Conservation (phyloP, 92 coral and sea anemone genomes). For the Phenganax stokvisi region DNA sequence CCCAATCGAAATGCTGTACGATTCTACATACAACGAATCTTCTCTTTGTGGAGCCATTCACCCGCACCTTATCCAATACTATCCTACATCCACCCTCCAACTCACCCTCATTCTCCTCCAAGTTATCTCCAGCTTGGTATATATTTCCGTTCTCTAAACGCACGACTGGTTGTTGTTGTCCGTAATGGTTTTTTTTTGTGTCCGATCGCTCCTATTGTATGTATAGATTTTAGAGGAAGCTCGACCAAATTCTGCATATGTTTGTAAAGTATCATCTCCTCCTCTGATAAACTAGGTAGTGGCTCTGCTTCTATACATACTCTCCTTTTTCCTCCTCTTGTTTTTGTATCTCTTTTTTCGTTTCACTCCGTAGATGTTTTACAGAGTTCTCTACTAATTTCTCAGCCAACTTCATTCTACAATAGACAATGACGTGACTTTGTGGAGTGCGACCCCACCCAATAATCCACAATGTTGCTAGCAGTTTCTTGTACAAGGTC, state of each 20-base stretch:
- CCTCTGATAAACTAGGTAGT: conserved; percentile 3
- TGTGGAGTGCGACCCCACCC: conserved; percentile 47
- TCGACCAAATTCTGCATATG: conserved; percentile 33
- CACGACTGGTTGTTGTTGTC: conserved; percentile 22
- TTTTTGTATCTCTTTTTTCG: background rate
- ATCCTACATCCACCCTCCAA: conserved; percentile 16
- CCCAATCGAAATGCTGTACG: background rate
- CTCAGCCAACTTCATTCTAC: conserved; percentile 1
- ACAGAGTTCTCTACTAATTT: conserved; percentile 25
- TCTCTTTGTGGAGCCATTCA: background rate
- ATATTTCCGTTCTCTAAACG: conserved; percentile 15
- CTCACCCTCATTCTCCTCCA: conserved; percentile 29
- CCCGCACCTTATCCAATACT: background rate
- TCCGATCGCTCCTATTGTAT: conserved; percentile 30
- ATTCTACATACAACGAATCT: background rate
- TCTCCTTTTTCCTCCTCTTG: conserved; percentile 1
- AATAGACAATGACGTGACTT: conserved; percentile 43
- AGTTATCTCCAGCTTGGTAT: conserved; percentile 35
- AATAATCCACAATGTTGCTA: conserved; percentile 29
- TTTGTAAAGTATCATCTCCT: conserved; percentile 27
- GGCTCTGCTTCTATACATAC: background rate
- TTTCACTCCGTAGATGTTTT: conserved; percentile 8
- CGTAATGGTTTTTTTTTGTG: conserved; percentile 17
- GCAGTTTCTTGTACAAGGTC: conserved; percentile 35
- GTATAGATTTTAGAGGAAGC: conserved; percentile 18